These are phyloP conservation scores for Cataglyphis rosenhaueri DNA, from an alignment of 2,888 invertebrate genomes.

Conservation along the genomic window DNA sequence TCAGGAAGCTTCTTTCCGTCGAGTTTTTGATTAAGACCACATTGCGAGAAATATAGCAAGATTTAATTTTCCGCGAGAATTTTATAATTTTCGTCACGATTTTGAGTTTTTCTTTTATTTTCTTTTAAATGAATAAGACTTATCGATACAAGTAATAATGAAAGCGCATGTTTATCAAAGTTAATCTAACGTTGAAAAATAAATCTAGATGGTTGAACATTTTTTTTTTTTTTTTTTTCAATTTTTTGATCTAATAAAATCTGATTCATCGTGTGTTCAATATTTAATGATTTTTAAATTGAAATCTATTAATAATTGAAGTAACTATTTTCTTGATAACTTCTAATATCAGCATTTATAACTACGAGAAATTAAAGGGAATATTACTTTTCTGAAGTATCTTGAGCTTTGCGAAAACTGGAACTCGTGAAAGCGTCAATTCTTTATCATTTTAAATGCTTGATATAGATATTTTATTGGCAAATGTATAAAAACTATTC, in stretches of 20 bases:
- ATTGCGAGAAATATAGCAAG: slow-evolving; percentile 33
- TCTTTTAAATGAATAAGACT: not conserved
- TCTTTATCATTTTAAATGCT: not conserved
- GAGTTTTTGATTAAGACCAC: slow-evolving; percentile 42
- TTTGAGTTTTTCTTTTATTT: not conserved
- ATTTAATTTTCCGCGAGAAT: not conserved
- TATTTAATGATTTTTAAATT: not conserved
- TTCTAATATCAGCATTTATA: not conserved
- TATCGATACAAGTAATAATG: not conserved
- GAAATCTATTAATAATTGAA: not conserved
- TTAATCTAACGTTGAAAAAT: not conserved
- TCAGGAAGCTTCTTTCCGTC: slow-evolving; percentile 19
- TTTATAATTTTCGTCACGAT: not conserved
- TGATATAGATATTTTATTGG: not conserved
- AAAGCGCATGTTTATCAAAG: not conserved
- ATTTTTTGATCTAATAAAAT: not conserved
- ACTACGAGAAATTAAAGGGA: not conserved
- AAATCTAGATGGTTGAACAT: not conserved
- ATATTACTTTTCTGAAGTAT: not conserved
- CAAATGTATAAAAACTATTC: not conserved
- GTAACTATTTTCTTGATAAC: not conserved
- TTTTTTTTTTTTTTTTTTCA: not conserved
- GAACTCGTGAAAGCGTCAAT: not conserved
- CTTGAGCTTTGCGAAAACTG: not conserved
- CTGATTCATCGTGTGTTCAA: not conserved